Base-by-base conservation (phyloP, 2,797 vertebrate species). In the Centroberyx gerrardi region DNA sequence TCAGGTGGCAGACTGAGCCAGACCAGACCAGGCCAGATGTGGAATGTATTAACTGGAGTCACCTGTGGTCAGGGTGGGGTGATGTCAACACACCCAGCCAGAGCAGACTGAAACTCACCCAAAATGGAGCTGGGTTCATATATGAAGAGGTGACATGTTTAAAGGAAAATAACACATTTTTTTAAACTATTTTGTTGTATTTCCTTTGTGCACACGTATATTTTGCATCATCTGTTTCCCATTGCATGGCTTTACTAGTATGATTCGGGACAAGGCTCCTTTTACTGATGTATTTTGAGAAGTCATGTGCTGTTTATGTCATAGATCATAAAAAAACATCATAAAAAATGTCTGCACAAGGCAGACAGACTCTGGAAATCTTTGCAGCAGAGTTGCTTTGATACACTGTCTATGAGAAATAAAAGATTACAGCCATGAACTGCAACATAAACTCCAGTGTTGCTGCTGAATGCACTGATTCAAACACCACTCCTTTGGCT, bases 221-320 rank as follows among this genome's bases (percentile, higher is more conserved):
- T 64, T 86, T 46, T 62, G 49, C 78, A 2, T 70, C 62, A 52
- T 81, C 56, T 65, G 63, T 65, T 86, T 87, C 66, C 46, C 9
- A 28, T 75, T 52, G 10, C 56, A 63, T 13, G 18, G 42, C 80
- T 86, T 86, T 74, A 78, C 74, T 74, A 68, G 67, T 60, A 29
- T 28, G 22, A 70, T 80, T 75, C 63, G 52, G 38, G 65, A 76
- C 1, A 13, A 74, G 54, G 53, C 28, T 4, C 69, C 44, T 69
- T 55, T 2, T 75, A 61, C 72, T 44, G 42, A 44, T 44, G 76
- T 69, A 84, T 86, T 86, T 87, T 52, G 75, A 69, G 76, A 86
- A 71, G 78, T 62, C 79, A 70, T 85, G 80, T 83, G 85, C 66
- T 84, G 77, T 88, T 87, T 89, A 77, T 83, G 64, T 81, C 81